phyloP scores from a whole-genome alignment of 2,888 invertebrate genomes.

The Melanargia galathea region DNA sequence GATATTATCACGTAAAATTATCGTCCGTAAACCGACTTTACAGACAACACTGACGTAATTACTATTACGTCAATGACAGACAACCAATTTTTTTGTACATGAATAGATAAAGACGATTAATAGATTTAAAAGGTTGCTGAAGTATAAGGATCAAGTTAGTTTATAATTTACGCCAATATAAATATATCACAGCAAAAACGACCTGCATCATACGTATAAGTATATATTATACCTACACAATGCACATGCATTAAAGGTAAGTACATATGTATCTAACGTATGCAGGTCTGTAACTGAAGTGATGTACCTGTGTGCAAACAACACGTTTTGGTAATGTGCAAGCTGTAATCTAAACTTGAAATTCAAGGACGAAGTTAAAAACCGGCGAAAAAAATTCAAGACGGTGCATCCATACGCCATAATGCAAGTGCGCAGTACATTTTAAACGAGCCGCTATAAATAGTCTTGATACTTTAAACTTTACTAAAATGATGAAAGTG shows the following conservation, averaged over 20 bases:
- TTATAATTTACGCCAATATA: neutral
- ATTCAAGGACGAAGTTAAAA: constrained; percentile 78
- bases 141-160: neutral
- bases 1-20: no score
- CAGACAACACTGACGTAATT: no score
- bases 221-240: constrained; percentile 11
- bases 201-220: neutral
- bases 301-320: constrained; percentile 42
- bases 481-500: no score
- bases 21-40: no score
- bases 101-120: no score
- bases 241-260: constrained; percentile 21
- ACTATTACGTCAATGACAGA: no score
- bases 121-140: neutral
- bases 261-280: constrained; percentile 12
- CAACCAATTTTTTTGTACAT: no score
- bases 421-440: constrained; percentile 67
- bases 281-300: constrained; percentile 30
- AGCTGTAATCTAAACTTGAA: constrained; percentile 78
- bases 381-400: constrained; percentile 69
- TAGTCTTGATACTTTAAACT: constrained; percentile 42
- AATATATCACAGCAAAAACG: neutral
- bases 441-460: constrained; percentile 34
- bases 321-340: constrained; percentile 59
- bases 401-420: constrained; percentile 73